Evolutionary conservation across 2,888 invertebrate species (phyloP), one percentile per base, ranked within the genome.

Genomic region (Troides helena): DNA sequence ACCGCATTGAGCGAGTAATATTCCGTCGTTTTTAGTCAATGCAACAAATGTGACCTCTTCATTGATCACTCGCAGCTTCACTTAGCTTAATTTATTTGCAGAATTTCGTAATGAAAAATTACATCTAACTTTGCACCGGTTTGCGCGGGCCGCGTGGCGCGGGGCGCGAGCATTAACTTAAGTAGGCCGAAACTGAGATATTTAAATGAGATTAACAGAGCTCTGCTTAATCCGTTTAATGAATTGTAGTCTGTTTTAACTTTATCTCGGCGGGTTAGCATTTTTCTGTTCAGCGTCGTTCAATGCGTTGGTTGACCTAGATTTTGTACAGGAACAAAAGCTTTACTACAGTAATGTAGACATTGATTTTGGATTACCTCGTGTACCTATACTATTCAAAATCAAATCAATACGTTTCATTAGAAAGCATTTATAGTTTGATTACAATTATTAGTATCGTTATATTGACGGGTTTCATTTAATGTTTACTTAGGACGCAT

Each of bases 181-280:
- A 70, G 70, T 70, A 70, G 69, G 69, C 66, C 59, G 62, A 53
- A 64, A 64, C 70, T 67, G 70, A 39, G 39, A 67, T 70, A 56
- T 63, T 64, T 64, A 64, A 70, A 70, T 60, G 70, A 56, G 67
- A 70, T 70, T 67, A 70, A 62, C 70, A 67, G 46, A 70, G 70
- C 67, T 70, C 67, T 25, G 46, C 65, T 25, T 67, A 64, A 70
- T 70, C 67, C 46, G 67, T 60, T 64, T 59, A 70, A 61, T 70
- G 59, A 70, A 70, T 70, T 70, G 67, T 70, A 70, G 67, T 67
- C 67, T 66, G 50, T 67, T 70, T 70, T 50, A 67, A 67, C 64
- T 67, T 60, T 62, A 46, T 63, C 64, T 59, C 63, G 59, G 17
- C 53, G 50, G 56, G 39, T 59, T 59, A 60, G 25, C 64, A 56